Evolutionary conservation across 2,888 invertebrate species (phyloP), one percentile per base, ranked within the genome.

Genomic region (Lycia hirtaria): DNA sequence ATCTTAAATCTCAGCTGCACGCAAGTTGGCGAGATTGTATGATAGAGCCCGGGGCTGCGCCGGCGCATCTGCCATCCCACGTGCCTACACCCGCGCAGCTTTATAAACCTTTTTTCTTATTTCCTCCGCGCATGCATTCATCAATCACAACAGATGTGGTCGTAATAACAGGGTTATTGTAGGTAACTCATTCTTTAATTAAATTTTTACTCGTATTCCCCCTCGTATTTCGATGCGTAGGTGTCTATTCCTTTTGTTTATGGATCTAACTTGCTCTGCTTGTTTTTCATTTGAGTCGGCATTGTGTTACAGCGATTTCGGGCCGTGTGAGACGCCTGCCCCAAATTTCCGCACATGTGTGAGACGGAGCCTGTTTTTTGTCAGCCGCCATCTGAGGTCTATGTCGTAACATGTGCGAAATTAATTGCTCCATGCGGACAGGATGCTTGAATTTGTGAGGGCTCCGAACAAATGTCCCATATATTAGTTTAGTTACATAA

Each of bases 21-120:
- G 73, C 75, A 76, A 72, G 76, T 77, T 73, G 73, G 71, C 73
- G 70, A 79, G 83, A 86, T 87, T 71, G 72, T 72, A 62, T 82
- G 85, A 88, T 89, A 85, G 35, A 35, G 75, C 72, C 72, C 65
- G 73, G 65, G 76, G 86, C 82, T 83, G 87, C 83, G 83, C 82
- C 62, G 68, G 83, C 86, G 82, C 91, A 91, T 91, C 89, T 92
- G 90, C 83, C 90, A 65, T 70, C 91, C 91, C 91, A 92, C 91
- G 91, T 92, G 91, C 84, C 83, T 69, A 77, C 87, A 82, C 83
- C 77, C 71, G 84, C 80, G 83, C 83, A 82, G 80, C 78, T 78
- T 77, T 71, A 72, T 71, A 78, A 77, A 69, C 62, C 81, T 81
- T 81, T 84, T 84, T 88, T 65, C 59, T 65, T 84, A 76, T 86